Evolutionary conservation across 2,888 invertebrate genomes (phyloP).

Genomic region (Tortricodes alternella): DNA sequence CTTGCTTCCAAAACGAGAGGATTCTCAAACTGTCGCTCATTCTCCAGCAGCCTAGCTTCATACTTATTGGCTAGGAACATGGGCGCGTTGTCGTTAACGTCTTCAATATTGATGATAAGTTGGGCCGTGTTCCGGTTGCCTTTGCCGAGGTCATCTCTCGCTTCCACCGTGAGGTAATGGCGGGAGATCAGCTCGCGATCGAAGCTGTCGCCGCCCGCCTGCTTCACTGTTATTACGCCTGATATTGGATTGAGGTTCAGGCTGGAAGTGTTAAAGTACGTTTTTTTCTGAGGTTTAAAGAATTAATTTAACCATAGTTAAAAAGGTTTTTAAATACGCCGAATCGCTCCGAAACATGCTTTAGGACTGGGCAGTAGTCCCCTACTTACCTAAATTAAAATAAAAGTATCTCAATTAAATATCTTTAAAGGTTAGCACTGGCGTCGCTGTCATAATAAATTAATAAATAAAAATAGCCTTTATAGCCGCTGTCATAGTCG

Average conservation of each 20-base stretch:
- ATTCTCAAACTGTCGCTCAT: constrained; percentile 89
- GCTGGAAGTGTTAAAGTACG: no score
- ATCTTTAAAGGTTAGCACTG: no score
- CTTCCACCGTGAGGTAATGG: constrained; percentile 94
- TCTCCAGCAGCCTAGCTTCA: constrained; percentile 92
- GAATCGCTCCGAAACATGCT: no score
- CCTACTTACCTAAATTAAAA: no score
- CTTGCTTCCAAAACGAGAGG: constrained; percentile 90
- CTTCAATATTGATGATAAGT: constrained; percentile 90
- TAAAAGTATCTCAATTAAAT: no score
- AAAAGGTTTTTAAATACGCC: no score
- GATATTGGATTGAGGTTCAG: constrained; percentile 89
- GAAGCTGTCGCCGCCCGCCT: constrained; percentile 88
- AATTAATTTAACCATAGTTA: no score
- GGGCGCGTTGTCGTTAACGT: constrained; percentile 95
- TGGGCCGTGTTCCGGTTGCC: constrained; percentile 92
- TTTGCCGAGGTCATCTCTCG: constrained; percentile 92
- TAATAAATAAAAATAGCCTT: no score
- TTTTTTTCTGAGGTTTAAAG: no score
- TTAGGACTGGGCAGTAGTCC: no score
- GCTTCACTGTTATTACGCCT: constrained; percentile 92
- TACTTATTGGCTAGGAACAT: constrained; percentile 91
- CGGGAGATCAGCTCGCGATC: constrained; percentile 93
- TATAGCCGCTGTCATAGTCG: no score
- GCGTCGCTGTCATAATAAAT: no score